Base-by-base conservation (phyloP, 1,140 invertebrate species). In the Agrilus planipennis region DNA sequence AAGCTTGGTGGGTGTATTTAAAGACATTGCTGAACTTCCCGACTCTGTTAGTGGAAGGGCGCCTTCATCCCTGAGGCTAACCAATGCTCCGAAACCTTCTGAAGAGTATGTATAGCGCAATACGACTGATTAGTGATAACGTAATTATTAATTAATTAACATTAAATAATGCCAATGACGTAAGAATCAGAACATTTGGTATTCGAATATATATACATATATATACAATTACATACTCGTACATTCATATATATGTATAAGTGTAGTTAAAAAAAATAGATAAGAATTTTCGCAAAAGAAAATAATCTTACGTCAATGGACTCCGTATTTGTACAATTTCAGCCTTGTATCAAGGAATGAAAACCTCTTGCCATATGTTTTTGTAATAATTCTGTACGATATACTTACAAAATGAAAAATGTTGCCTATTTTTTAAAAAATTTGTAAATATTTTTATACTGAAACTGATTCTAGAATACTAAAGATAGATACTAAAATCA, bases 21-120 rank as follows among this genome's bases (percentile, higher is more conserved):
- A 89, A 67, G 91, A 96, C 61, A 95, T 96, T 53, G 89, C 89
- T 11, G 84, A 93, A 65, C 64, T 96, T 47, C 90, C 90, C 1
- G 87, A 92, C 58, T 76, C 75, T 41, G 73, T 79, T 27, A 79
- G 73, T 56, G 71, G 70, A 37, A 64, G 78, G 45, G 73, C 71
- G 14, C 68, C 77, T 52, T 68, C 73, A 51, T 71, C 70, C 40
- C 58, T 80, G 47, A 67, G 79, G 64, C 68, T 80, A 46, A 75
- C 80, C 39, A 71, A 75, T 38, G 76, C 75, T 40, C 72, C 76
- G 34, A 84, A 84, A 62, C 77, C 81, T 31, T 82, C 81, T 10
- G 83, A 84, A 63, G 82, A 84, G 60, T 84, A 84, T 58, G 82
- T 85, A 55, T 84, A 59, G 45, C 44, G 41, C 42, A 42, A 42